A percentile compares a stretch with the other conserved stretches of the same genome.
phyloP scores from a whole-genome alignment of 2,797 vertebrate genomes.

The Heterohyrax brucei region DNA sequence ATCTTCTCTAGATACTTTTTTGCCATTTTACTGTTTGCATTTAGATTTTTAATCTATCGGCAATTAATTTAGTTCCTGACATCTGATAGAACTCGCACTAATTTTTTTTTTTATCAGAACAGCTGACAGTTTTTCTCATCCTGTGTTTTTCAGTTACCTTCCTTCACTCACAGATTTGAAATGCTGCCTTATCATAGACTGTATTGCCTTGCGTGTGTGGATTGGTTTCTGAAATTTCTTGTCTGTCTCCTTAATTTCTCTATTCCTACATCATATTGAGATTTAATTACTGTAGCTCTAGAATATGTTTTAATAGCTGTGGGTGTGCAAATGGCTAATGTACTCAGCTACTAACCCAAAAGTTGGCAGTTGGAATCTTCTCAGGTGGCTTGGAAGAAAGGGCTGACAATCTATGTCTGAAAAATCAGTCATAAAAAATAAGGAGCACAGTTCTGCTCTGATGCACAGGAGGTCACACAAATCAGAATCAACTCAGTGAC shows the following conservation, averaged over 20 bases:
- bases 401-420: not conserved
- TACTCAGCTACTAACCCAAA: not conserved
- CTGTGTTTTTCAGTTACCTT: not conserved
- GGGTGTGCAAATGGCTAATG: not conserved
- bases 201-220: not conserved
- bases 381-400: not conserved
- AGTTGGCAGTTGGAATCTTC: not conserved
- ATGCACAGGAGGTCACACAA: not conserved
- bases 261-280: not conserved
- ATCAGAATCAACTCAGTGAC: not conserved
- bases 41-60: conserved; percentile 28
- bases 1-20: conserved; percentile 29
- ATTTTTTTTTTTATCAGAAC: not conserved
- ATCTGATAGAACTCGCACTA: not conserved
- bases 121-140: conserved; percentile 3
- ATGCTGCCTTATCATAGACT: not conserved
- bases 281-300: not conserved
- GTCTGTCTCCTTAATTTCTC: not conserved
- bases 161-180: conserved; percentile 19
- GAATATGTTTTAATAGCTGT: not conserved
- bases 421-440: not conserved
- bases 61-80: conserved; percentile 20
- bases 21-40: conserved; percentile 5
- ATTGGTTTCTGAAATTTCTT: conserved; percentile 1
- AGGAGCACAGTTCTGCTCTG: not conserved